Conservation (phyloP, 2,888 invertebrate species). For the Epirrita christyi region DNA sequence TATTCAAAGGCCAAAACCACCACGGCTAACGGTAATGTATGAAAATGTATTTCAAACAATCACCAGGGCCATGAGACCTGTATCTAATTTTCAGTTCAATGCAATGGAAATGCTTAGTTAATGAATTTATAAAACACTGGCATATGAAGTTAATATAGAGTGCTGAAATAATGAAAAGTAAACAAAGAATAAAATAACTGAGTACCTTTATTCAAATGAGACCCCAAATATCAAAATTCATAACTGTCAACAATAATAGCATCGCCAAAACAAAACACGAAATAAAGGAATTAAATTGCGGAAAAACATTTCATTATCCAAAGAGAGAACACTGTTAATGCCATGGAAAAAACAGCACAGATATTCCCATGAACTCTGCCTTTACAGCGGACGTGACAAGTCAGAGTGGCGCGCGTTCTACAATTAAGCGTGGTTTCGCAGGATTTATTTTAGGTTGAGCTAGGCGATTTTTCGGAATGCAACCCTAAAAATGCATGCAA, state of each 20-base stretch:
- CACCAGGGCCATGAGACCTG: too few species aligned
- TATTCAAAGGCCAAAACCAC: too few species aligned
- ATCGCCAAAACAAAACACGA: conserved; percentile 36
- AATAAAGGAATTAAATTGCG: conserved; percentile 52
- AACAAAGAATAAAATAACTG: conserved; percentile 8
- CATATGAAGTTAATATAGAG: background rate
- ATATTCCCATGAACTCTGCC: background rate
- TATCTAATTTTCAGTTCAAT: too few species aligned
- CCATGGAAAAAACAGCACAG: conserved; percentile 45
- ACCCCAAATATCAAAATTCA: conserved; percentile 19
- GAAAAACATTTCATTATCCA: conserved; percentile 53
- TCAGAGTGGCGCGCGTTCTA: background rate
- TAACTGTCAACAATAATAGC: conserved; percentile 26
- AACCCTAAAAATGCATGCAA: too few species aligned
- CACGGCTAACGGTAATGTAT: too few species aligned
- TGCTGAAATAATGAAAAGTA: conserved; percentile 10
- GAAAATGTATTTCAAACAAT: too few species aligned
- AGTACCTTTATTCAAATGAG: conserved; percentile 9
- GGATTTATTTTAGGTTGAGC: background rate
- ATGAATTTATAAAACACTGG: background rate
- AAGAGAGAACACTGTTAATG: conserved; percentile 65
- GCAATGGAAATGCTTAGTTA: too few species aligned
- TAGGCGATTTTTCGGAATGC: too few species aligned
- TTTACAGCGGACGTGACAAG: background rate
- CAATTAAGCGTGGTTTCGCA: conserved; percentile 5